Percentiles rank a stretch among this genome's conserved stretches.
Evolutionary conservation across 2,113 vertebrate species (phyloP).

Genomic region (Erpornis zantholeuca): DNA sequence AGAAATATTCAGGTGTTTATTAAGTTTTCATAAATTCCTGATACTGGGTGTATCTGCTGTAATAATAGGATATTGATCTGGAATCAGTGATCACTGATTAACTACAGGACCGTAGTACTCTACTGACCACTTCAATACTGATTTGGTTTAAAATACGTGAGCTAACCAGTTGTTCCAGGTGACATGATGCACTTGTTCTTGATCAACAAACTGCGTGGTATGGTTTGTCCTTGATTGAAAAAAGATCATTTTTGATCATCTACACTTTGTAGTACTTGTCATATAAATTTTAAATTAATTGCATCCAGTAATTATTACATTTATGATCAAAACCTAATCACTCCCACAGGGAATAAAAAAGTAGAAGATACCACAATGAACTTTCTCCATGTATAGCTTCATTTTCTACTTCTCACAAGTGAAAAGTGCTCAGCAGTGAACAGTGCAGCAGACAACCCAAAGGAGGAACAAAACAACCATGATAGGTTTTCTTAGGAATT

Average conservation of each 20-base stretch:
- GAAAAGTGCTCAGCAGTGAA: neutral
- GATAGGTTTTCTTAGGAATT: neutral
- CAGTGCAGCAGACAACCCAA: neutral
- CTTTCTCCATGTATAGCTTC: neutral
- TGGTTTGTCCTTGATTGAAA: neutral
- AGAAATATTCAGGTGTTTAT: neutral
- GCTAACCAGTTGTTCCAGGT: neutral
- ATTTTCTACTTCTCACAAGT: neutral
- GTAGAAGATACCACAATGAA: neutral
- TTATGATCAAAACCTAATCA: neutral
- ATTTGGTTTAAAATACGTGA: neutral
- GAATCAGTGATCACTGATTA: neutral
- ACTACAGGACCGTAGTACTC: neutral
- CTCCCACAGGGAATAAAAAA: neutral
- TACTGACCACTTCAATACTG: neutral
- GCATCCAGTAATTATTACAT: neutral
- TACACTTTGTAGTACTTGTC: neutral
- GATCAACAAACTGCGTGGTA: neutral
- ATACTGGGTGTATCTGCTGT: neutral
- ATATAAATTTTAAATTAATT: neutral
- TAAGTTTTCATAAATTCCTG: neutral
- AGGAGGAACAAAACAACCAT: neutral
- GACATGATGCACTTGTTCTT: neutral
- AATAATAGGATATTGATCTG: neutral
- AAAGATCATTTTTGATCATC: neutral